A percentile compares a stretch with the other conserved stretches of the same genome.
phyloP scores from a whole-genome alignment of 2,888 invertebrate genomes.

The Chrysolina haemoptera region DNA sequence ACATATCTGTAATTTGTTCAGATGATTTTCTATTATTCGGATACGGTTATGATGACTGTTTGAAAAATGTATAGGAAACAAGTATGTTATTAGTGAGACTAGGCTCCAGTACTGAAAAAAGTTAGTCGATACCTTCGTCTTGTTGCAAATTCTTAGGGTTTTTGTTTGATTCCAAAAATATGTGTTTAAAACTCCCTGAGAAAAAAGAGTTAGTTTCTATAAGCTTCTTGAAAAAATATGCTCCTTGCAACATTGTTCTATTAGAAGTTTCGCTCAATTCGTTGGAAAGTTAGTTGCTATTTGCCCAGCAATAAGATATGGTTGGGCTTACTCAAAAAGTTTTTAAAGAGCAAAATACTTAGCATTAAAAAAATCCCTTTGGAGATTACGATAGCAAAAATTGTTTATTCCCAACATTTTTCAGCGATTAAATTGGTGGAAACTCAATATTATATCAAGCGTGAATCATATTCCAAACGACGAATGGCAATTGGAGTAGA shows the following conservation, averaged over 20 bases:
- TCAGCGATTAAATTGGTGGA: no score
- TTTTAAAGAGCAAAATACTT: no score
- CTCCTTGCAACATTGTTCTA: background rate
- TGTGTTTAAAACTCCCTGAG: slow-evolving; percentile 6
- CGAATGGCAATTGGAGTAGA: no score
- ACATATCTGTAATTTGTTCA: background rate
- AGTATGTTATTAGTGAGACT: background rate
- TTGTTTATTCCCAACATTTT: no score
- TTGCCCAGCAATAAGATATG: slow-evolving; percentile 11
- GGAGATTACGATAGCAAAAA: no score
- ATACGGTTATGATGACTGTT: background rate
- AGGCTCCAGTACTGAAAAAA: slow-evolving; percentile 4
- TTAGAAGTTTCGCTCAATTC: background rate
- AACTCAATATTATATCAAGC: no score
- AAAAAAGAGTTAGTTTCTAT: background rate
- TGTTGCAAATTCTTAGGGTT: background rate
- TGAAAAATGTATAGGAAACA: slow-evolving; percentile 1
- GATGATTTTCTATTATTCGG: slow-evolving; percentile 1
- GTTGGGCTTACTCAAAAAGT: background rate
- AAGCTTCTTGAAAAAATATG: background rate
- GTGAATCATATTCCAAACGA: no score
- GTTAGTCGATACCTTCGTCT: background rate
- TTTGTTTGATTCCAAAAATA: slow-evolving; percentile 10
- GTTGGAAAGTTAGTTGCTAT: background rate
- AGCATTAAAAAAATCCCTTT: no score